These are phyloP conservation scores for Cotesia vestalis DNA, from an alignment of 1,140 invertebrate genomes.

Conservation along the genomic window DNA sequence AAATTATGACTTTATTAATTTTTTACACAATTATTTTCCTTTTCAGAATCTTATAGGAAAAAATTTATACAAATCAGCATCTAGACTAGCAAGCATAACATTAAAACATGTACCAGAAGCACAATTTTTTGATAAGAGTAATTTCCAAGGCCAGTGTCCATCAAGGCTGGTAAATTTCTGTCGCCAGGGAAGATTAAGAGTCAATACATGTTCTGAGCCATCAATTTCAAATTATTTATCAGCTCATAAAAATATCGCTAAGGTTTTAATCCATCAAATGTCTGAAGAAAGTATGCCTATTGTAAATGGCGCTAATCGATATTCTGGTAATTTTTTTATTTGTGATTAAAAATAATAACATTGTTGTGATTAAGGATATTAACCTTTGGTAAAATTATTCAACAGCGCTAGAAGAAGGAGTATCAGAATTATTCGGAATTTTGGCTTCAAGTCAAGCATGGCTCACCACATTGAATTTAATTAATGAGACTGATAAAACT, in stretches of 20 bases:
- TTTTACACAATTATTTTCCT: constrained; percentile 30
- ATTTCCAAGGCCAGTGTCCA: constrained; percentile 66
- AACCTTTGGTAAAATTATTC: constrained; percentile 13
- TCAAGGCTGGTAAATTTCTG: constrained; percentile 66
- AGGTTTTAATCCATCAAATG: constrained; percentile 65
- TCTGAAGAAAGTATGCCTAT: constrained; percentile 65
- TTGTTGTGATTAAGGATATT: constrained; percentile 14
- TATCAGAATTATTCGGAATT: constrained; percentile 55
- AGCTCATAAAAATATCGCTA: constrained; percentile 68
- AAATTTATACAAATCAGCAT: constrained; percentile 65
- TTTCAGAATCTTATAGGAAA: constrained; percentile 66
- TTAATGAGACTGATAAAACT: constrained; percentile 41
- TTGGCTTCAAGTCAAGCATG: constrained; percentile 54
- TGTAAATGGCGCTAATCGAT: constrained; percentile 67
- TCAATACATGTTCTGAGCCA: constrained; percentile 69
- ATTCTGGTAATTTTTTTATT: constrained; percentile 56
- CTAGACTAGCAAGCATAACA: constrained; percentile 61
- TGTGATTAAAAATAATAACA: constrained; percentile 17
- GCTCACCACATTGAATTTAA: constrained; percentile 45
- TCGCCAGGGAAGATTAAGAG: constrained; percentile 62
- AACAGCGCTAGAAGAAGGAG: constrained; percentile 52
- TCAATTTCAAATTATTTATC: constrained; percentile 67
- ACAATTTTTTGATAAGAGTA: constrained; percentile 67
- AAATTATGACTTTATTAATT: constrained; percentile 32
- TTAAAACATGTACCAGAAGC: constrained; percentile 63